phyloP scores from a whole-genome alignment of 2,113 vertebrate species.

The Mormyrus iriodes region DNA sequence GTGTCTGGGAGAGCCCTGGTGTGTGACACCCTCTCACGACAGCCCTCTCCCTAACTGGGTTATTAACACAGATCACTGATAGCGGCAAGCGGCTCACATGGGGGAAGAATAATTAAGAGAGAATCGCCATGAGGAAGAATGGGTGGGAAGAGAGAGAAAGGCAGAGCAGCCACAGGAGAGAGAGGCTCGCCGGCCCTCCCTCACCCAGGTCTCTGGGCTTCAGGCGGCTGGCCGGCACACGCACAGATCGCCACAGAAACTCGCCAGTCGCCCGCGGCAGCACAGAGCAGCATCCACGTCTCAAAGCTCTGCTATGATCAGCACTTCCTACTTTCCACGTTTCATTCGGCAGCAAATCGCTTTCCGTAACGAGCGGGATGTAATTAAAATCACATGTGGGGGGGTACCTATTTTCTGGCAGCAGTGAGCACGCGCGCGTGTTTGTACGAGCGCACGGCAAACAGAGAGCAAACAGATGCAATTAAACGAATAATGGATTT shows the following conservation, averaged over 20 bases:
- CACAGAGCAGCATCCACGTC: background rate
- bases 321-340: background rate
- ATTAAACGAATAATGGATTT: constrained; percentile 56
- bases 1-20: background rate
- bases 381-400: background rate
- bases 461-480: constrained; percentile 42
- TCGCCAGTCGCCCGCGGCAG: background rate
- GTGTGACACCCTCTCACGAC: constrained; percentile 1
- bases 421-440: constrained; percentile 2
- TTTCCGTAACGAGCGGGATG: background rate
- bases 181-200: too few relatives aligned
- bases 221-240: background rate
- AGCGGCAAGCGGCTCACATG: constrained; percentile 36
- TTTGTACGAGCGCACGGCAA: constrained; percentile 33
- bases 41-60: constrained; percentile 4
- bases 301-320: background rate
- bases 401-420: background rate
- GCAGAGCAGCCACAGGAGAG: background rate
- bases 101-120: constrained; percentile 30
- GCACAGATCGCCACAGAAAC: background rate
- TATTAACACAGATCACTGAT: constrained; percentile 45
- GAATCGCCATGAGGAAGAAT: background rate
- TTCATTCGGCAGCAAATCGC: background rate
- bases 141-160: background rate
- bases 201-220: background rate